Conservation (phyloP, 2,797 vertebrate species). For the Meda fulgida region DNA sequence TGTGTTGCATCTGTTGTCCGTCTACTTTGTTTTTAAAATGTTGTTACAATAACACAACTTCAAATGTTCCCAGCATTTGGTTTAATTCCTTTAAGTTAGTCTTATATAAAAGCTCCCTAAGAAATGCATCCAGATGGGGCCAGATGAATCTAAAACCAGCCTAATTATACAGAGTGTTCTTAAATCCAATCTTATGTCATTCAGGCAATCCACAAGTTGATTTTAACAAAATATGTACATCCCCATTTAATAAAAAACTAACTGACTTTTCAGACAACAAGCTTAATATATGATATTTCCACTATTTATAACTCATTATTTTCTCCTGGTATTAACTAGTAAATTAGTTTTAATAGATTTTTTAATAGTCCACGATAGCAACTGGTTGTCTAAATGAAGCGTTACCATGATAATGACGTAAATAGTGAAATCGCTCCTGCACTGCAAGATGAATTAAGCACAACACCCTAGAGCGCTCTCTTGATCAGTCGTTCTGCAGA, state of each 20-base stretch:
- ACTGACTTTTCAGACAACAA: neutral
- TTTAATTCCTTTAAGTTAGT: neutral
- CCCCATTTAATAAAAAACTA: neutral
- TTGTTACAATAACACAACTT: neutral
- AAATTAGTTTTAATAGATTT: neutral
- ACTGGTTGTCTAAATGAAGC: constrained; percentile 20
- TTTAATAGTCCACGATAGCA: neutral
- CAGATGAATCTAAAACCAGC: neutral
- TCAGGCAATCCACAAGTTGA: neutral
- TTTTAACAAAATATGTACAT: neutral
- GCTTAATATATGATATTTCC: neutral
- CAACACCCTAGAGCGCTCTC: constrained; percentile 2
- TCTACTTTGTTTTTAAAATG: neutral
- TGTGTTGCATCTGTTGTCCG: neutral
- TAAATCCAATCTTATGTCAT: neutral
- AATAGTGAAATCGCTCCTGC: neutral
- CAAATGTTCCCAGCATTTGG: neutral
- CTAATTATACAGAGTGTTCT: neutral
- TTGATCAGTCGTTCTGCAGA: constrained; percentile 13
- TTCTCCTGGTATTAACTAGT: neutral
- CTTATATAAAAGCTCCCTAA: neutral
- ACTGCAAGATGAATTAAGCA: constrained; percentile 20
- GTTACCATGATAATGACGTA: neutral
- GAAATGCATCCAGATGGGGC: neutral
- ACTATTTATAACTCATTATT: neutral